Percentiles rank a stretch among this genome's conserved stretches.
These are phyloP conservation scores for Oreochromis tanganicae DNA, from an alignment of 2,113 vertebrate species.

Conservation along the genomic window DNA sequence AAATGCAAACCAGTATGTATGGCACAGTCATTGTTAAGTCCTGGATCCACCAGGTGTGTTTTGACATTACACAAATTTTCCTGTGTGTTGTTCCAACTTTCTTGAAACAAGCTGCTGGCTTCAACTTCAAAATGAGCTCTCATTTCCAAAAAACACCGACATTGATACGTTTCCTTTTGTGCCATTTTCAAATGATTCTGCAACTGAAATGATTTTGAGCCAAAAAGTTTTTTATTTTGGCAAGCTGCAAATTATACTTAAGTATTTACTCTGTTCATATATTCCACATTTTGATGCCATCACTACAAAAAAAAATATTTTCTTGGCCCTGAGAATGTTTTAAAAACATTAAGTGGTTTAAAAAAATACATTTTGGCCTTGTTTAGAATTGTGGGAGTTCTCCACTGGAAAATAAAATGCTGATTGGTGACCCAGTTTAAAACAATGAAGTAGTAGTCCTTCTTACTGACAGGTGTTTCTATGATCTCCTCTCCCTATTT, in stretches of 20 bases:
- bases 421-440: not conserved
- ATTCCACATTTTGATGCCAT: not conserved
- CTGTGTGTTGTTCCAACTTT: not conserved
- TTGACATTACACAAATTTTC: not conserved
- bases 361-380: not conserved
- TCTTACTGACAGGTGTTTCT: not conserved
- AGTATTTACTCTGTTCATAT: not conserved
- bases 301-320: rapidly evolving
- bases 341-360: not conserved
- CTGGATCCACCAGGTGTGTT: not conserved
- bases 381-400: not conserved
- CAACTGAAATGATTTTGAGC: not conserved
- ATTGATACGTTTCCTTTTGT: not conserved
- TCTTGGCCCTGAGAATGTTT: not conserved
- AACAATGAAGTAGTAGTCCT: not conserved
- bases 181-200: not conserved
- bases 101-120: not conserved
- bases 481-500: not conserved
- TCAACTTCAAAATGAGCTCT: not conserved
- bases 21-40: not conserved
- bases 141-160: not conserved
- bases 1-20: not conserved
- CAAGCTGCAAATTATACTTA: not conserved
- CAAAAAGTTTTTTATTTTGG: not conserved
- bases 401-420: not conserved